phyloP scores from a whole-genome alignment of 2,888 invertebrate genomes.

The Xanthia togata region DNA sequence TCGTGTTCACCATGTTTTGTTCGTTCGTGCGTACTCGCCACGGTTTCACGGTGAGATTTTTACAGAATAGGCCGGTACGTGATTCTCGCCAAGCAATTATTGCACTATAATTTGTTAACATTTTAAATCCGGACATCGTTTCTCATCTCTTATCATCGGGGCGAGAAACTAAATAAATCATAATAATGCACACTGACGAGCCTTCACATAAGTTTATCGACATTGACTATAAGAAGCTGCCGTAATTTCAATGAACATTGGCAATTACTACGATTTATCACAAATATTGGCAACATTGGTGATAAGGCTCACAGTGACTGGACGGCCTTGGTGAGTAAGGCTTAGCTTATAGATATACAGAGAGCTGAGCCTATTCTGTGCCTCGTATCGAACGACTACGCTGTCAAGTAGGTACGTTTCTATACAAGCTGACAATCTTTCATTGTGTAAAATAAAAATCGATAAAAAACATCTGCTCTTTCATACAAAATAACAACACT shows the following conservation, averaged over 20 bases:
- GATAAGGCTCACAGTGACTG: not conserved
- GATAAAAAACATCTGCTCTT: not conserved
- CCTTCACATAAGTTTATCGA: not conserved
- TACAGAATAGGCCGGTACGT: not conserved
- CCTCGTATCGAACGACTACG: too few species aligned
- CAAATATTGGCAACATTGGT: slow-evolving; percentile 23
- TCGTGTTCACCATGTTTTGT: too few species aligned
- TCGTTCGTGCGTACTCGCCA: too few species aligned
- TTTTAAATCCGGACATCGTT: not conserved
- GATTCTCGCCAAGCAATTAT: not conserved
- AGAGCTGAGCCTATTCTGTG: not conserved
- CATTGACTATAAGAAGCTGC: not conserved
- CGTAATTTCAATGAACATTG: not conserved
- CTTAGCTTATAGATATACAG: not conserved
- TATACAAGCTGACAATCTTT: not conserved
- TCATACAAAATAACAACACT: slow-evolving; percentile 11
- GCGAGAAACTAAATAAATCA: not conserved
- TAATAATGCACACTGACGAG: slow-evolving; percentile 1
- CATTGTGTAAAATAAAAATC: not conserved
- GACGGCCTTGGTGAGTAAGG: not conserved
- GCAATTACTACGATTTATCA: slow-evolving; percentile 13
- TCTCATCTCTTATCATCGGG: not conserved
- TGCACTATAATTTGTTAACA: slow-evolving; percentile 3
- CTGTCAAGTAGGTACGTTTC: not conserved
- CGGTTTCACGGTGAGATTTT: not conserved